Evolutionary conservation across 2,113 vertebrate species (phyloP).

Genomic region (Notarius quadriscutis): DNA sequence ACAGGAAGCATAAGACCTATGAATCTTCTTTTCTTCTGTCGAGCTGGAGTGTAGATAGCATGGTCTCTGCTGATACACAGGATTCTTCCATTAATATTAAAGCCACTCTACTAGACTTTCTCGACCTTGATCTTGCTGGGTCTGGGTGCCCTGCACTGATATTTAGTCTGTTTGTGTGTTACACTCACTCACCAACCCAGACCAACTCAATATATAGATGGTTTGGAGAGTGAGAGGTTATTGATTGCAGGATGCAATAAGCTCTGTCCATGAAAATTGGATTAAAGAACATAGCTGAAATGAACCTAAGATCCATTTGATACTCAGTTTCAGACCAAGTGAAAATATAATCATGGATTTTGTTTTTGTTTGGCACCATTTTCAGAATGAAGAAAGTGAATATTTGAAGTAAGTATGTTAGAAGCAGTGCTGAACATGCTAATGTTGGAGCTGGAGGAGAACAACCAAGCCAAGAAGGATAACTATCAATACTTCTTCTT

Average conservation of each 20-base stretch:
- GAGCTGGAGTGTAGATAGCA: not conserved
- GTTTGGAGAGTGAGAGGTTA: slow-evolving; percentile 21
- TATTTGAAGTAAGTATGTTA: slow-evolving; percentile 89
- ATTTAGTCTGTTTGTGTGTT: slow-evolving; percentile 14
- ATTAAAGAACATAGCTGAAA: not conserved
- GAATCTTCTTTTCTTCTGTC: not conserved
- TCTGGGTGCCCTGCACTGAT: slow-evolving; percentile 24
- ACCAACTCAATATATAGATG: slow-evolving; percentile 14
- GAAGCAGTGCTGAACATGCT: slow-evolving; percentile 95
- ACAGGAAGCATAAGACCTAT: not conserved
- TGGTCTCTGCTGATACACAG: not conserved
- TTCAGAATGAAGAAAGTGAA: slow-evolving; percentile 90
- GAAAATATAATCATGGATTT: not conserved
- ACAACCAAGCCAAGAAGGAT: not conserved
- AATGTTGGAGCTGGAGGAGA: slow-evolving; percentile 94
- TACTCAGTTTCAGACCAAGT: not conserved
- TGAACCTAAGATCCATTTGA: not conserved
- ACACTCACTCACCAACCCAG: not conserved
- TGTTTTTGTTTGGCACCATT: not conserved
- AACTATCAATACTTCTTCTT: not conserved
- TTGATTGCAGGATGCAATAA: slow-evolving; percentile 46
- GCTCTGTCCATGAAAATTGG: slow-evolving; percentile 1
- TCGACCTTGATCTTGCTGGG: slow-evolving; percentile 38
- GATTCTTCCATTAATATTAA: slow-evolving; percentile 32
- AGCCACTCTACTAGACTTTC: slow-evolving; percentile 31